Base-by-base conservation (phyloP, 2,113 vertebrate genomes). In the Tinamus guttatus region DNA sequence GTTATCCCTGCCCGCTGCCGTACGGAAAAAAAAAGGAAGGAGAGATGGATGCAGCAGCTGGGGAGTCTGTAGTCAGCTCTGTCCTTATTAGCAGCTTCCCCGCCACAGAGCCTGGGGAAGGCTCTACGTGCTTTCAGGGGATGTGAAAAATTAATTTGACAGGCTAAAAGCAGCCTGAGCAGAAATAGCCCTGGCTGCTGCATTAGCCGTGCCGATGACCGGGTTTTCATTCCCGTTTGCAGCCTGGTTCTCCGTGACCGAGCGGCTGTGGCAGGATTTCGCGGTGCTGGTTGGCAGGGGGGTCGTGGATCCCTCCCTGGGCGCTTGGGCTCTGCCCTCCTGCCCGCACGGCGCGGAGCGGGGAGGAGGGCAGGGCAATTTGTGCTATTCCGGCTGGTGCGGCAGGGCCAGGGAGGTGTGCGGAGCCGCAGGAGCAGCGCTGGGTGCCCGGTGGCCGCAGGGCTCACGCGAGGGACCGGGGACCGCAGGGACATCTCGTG, bases 101-200 rank as follows among this genome's bases (percentile, higher is more conserved):
- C 71, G 16, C 81, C 89, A 67, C 87, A 45, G 89, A 86, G 96
- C 94, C 93, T 0, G 60, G 56, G 87, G 95, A 95, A 94, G 91
- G 94, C 84, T 0, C 2, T 34, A 36, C 40, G 3, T 2, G 19
- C 89, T 94, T 93, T 63, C 89, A 74, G 81, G 79, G 93, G 56
- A 90, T 71, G 85, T 91, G 94, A 94, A 90, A 94, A 95, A 86
- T 88, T 86, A 90, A 90, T 90, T 75, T 94, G 95, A 96, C 5
- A 25, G 90, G 79, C 93, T 94, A 83, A 91, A 90, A 90, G 92
- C 91, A 86, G 93, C 64, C 74, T 54, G 83, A 86, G 87, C 92
- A 94, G 80, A 81, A 88, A 68, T 43, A 71, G 60, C 34, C 85
- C 64, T 83, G 88, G 85, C 82, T 85, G 79, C 85, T 94, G 92